A percentile compares a stretch with the other conserved stretches of the same genome.
Evolutionary conservation across 2,797 vertebrate genomes (phyloP).

Genomic region (Pempheris klunzingeri): DNA sequence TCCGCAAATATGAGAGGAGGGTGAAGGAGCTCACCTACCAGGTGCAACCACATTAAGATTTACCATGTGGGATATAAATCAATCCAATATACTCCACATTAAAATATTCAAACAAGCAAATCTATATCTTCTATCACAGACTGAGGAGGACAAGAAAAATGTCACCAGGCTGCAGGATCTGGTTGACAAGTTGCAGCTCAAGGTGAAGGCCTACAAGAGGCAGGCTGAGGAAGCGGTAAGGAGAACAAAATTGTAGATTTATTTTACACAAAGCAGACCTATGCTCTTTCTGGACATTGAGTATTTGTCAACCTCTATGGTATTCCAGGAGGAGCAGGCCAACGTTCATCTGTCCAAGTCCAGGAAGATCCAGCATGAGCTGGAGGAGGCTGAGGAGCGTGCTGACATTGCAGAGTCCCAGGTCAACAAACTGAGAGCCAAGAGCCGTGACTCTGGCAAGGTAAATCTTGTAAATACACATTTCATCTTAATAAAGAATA

Average conservation of each 20-base stretch:
- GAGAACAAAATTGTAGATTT: neutral
- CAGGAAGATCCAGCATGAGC: conserved; percentile 88
- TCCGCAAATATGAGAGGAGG: conserved; percentile 86
- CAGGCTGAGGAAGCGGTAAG: conserved; percentile 91
- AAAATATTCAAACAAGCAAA: neutral
- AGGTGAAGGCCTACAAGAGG: conserved; percentile 91
- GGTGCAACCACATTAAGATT: conserved; percentile 61
- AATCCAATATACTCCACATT: too few species aligned
- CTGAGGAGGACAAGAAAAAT: conserved; percentile 91
- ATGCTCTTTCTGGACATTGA: neutral
- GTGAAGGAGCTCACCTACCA: conserved; percentile 90
- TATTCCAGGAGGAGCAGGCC: conserved; percentile 71
- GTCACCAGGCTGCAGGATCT: conserved; percentile 88
- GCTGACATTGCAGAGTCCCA: conserved; percentile 55
- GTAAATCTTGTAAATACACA: conserved; percentile 40
- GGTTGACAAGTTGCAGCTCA: conserved; percentile 91
- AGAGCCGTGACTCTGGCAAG: conserved; percentile 67
- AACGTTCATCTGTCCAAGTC: conserved; percentile 86
- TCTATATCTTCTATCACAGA: conserved; percentile 36
- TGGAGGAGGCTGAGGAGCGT: conserved; percentile 66
- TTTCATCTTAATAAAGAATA: too few species aligned
- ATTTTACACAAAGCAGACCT: neutral
- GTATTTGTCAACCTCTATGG: neutral
- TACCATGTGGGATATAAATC: neutral
- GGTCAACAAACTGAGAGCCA: conserved; percentile 64